Conservation (phyloP, 2,113 vertebrate species). For the Muntiacus muntjak region DNA sequence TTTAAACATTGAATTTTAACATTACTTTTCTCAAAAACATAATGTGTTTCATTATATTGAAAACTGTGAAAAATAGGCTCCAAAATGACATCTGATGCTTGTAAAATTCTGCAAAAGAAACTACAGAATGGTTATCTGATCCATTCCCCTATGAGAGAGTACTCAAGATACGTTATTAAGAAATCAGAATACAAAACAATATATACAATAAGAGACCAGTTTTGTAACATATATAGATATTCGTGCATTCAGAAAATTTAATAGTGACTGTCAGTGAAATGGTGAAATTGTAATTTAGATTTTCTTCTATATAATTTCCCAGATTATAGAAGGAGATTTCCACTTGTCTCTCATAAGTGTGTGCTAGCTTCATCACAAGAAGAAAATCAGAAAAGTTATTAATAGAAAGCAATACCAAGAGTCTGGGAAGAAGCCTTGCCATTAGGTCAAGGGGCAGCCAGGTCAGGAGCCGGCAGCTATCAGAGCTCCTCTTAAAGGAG, state of each 20-base stretch:
- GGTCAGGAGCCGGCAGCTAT: not conserved
- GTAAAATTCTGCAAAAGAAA: slow-evolving; percentile 18
- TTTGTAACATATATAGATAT: not conserved
- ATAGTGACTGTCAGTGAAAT: not conserved
- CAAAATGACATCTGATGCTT: not conserved
- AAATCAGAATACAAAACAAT: not conserved
- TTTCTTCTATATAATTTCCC: not conserved
- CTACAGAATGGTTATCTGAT: not conserved
- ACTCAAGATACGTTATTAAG: not conserved
- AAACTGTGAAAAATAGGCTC: not conserved
- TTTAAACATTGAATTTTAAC: not conserved
- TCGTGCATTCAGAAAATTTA: not conserved
- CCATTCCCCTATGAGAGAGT: not conserved
- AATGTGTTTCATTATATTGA: not conserved
- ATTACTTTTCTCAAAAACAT: not conserved
- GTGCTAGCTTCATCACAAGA: not conserved
- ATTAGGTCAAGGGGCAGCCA: not conserved
- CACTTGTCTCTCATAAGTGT: not conserved
- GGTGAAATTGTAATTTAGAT: not conserved
- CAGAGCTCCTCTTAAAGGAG: not conserved
- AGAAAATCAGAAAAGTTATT: slow-evolving; percentile 11
- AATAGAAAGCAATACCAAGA: slow-evolving; percentile 13
- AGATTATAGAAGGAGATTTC: not conserved
- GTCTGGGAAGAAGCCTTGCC: not conserved
- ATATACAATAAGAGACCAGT: not conserved